Evolutionary conservation across 1,140 invertebrate species (phyloP).

Genomic region (Ridgeia piscesae): DNA sequence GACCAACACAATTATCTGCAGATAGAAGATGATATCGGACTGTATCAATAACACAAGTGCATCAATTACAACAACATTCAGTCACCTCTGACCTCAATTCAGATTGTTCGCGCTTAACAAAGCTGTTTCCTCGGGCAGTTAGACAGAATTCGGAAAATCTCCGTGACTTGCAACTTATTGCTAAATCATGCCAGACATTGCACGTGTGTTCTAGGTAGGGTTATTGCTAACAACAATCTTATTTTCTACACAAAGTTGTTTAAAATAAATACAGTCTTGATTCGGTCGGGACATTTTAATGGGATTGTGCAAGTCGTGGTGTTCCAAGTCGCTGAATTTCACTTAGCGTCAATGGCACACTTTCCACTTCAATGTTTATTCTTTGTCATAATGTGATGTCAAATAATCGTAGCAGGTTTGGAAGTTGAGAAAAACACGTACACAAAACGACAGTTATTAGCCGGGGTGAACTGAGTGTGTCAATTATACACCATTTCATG

Average conservation of each 20-base stretch:
- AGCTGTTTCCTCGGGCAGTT: not conserved
- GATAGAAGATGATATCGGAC: not conserved
- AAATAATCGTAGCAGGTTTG: not conserved
- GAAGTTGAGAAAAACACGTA: not conserved
- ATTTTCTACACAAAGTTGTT: not conserved
- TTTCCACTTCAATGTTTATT: not conserved
- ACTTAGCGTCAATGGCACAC: not conserved
- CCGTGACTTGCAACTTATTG: not conserved
- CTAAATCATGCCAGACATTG: not conserved
- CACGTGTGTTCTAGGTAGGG: not conserved
- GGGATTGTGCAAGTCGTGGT: not conserved
- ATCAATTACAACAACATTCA: not conserved
- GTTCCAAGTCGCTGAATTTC: not conserved
- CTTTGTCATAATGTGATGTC: not conserved
- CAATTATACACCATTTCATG: not conserved
- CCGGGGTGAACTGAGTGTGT: not conserved
- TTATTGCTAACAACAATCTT: not conserved
- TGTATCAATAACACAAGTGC: not conserved
- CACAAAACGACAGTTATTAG: not conserved
- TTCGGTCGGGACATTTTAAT: not conserved
- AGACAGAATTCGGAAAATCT: not conserved
- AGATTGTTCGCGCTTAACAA: not conserved
- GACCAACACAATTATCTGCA: not conserved
- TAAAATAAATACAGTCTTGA: not conserved
- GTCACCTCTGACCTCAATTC: not conserved